Conservation (phyloP, 2,113 vertebrate genomes). For the Mus pahari region DNA sequence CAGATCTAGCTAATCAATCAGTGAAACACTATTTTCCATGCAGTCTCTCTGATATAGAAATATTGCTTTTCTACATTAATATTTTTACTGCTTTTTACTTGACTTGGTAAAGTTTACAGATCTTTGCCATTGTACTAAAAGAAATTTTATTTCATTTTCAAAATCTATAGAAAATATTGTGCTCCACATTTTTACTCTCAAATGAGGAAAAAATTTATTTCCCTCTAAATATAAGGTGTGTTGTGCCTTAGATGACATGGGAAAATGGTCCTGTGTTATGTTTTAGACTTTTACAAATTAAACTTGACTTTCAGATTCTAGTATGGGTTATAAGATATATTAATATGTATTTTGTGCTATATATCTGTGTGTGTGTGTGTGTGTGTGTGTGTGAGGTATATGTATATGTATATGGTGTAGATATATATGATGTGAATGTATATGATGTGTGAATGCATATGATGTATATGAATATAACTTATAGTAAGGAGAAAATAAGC, state of each 20-base stretch:
- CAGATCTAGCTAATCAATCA: not conserved
- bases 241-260: not conserved
- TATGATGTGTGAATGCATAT: no score
- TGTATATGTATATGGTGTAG: no score
- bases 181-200: not conserved
- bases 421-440: no score
- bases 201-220: no score
- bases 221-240: not conserved
- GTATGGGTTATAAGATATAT: not conserved
- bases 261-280: not conserved
- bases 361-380: no score
- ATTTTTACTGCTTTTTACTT: not conserved
- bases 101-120: not conserved
- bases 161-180: not conserved
- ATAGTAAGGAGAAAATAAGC: not conserved
- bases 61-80: slow-evolving; percentile 1
- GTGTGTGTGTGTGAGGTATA: no score
- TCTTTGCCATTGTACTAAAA: not conserved
- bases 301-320: slow-evolving; percentile 30
- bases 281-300: not conserved
- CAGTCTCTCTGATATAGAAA: not conserved
- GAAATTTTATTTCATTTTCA: not conserved
- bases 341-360: not conserved
- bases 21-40: not conserved
- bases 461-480: not conserved